Conservation (phyloP, 2,888 invertebrate genomes). For the Agrilus cyanescens region DNA sequence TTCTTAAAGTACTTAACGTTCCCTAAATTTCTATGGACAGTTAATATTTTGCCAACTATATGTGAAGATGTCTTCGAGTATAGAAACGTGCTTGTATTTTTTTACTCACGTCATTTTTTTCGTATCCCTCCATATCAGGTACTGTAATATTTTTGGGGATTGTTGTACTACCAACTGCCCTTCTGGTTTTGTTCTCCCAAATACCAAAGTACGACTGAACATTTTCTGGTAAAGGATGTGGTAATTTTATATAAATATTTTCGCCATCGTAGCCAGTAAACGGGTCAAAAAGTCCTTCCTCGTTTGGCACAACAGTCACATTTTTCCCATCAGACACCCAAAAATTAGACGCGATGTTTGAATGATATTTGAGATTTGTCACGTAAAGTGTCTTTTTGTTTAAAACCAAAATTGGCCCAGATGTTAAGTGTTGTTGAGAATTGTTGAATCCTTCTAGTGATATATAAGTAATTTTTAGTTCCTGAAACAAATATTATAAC, state of each 20-base stretch:
- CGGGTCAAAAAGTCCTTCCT: slow-evolving; percentile 12
- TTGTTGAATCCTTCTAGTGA: slow-evolving; percentile 8
- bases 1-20: too few relatives aligned
- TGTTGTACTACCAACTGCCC: slow-evolving; percentile 14
- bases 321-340: slow-evolving; percentile 18
- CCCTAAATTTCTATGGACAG: too few relatives aligned
- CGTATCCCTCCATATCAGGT: slow-evolving; percentile 4
- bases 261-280: slow-evolving; percentile 14
- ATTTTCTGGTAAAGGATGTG: slow-evolving; percentile 15
- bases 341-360: slow-evolving; percentile 17
- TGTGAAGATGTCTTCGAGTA: neutral
- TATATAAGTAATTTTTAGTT: neutral
- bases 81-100: neutral
- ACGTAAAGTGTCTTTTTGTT: slow-evolving; percentile 22
- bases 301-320: slow-evolving; percentile 14
- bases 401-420: slow-evolving; percentile 19
- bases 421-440: slow-evolving; percentile 12
- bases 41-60: too few relatives aligned
- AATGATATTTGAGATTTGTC: slow-evolving; percentile 19
- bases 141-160: slow-evolving; percentile 7
- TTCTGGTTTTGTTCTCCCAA: slow-evolving; percentile 14
- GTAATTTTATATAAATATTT: slow-evolving; percentile 20
- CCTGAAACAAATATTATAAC: neutral
- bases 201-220: slow-evolving; percentile 22
- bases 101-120: neutral